Percentiles rank a stretch among this genome's conserved stretches.
Evolutionary conservation across 1,140 invertebrate genomes (phyloP).

Genomic region (Ladona fulva): DNA sequence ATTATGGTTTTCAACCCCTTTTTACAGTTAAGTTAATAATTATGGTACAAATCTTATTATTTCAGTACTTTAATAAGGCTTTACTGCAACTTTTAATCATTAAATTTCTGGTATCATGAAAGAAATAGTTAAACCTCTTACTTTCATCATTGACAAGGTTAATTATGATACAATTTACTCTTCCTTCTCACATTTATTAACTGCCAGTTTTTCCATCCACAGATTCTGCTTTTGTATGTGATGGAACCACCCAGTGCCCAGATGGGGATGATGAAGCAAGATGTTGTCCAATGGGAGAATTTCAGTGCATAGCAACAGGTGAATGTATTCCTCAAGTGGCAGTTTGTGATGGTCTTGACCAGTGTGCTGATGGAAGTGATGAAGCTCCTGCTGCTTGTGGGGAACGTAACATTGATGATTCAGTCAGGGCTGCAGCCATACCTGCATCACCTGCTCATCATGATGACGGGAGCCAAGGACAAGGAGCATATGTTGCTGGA

Average conservation of each 20-base stretch:
- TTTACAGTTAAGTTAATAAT: no score
- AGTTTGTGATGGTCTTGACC: conserved; percentile 54
- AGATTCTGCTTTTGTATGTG: conserved; percentile 51
- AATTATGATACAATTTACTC: neutral
- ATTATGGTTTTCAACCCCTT: no score
- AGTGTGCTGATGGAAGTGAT: conserved; percentile 65
- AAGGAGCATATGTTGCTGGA: neutral
- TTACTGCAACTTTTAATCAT: no score
- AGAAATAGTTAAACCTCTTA: no score
- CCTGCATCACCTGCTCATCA: neutral
- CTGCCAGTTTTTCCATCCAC: neutral
- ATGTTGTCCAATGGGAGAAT: conserved; percentile 47
- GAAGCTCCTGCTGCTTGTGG: conserved; percentile 51
- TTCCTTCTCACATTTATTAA: conserved; percentile 12
- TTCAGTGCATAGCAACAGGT: conserved; percentile 47
- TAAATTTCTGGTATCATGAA: no score
- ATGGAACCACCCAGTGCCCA: conserved; percentile 60
- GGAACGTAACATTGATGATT: neutral
- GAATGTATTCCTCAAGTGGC: conserved; percentile 50
- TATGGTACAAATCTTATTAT: no score
- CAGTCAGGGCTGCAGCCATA: neutral
- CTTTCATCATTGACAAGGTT: no score
- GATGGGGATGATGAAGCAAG: conserved; percentile 56
- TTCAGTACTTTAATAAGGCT: no score
- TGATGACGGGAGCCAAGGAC: neutral